Evolutionary conservation across 2,113 vertebrate genomes (phyloP).

Genomic region (Sinocyclocheilus anshuiensis): DNA sequence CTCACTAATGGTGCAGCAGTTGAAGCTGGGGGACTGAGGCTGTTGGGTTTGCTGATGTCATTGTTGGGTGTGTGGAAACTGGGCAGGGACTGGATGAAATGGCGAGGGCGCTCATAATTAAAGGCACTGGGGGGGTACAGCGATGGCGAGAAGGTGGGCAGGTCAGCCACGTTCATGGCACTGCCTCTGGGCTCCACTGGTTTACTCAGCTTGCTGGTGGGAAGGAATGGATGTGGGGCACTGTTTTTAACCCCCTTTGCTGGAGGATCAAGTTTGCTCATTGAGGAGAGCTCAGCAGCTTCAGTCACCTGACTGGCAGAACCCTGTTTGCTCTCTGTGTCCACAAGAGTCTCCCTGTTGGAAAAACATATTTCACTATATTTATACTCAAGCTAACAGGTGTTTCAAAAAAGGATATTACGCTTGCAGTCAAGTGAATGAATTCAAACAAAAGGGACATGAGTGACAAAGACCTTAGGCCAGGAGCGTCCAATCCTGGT

Average conservation of each 20-base stretch:
- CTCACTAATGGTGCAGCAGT: constrained; percentile 70
- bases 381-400: too few relatives aligned
- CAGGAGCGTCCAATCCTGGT: too few relatives aligned
- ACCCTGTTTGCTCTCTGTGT: background rate
- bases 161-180: constrained; percentile 79
- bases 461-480: too few relatives aligned
- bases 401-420: too few relatives aligned
- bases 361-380: background rate
- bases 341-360: constrained; percentile 11
- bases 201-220: constrained; percentile 64
- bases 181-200: constrained; percentile 55
- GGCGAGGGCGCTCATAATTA: constrained; percentile 93
- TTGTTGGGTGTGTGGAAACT: constrained; percentile 80
- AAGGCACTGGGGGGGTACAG: constrained; percentile 88
- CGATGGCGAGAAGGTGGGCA: constrained; percentile 80
- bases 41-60: constrained; percentile 70
- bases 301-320: constrained; percentile 58
- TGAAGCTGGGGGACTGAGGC: constrained; percentile 82
- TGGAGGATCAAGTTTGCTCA: constrained; percentile 53
- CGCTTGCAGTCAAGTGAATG: background rate
- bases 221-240: constrained; percentile 65
- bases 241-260: constrained; percentile 50
- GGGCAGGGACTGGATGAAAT: constrained; percentile 90
- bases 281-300: constrained; percentile 49
- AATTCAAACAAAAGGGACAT: background rate